Evolutionary conservation across 2,888 invertebrate genomes (phyloP).

Genomic region (Dynastes grantii): DNA sequence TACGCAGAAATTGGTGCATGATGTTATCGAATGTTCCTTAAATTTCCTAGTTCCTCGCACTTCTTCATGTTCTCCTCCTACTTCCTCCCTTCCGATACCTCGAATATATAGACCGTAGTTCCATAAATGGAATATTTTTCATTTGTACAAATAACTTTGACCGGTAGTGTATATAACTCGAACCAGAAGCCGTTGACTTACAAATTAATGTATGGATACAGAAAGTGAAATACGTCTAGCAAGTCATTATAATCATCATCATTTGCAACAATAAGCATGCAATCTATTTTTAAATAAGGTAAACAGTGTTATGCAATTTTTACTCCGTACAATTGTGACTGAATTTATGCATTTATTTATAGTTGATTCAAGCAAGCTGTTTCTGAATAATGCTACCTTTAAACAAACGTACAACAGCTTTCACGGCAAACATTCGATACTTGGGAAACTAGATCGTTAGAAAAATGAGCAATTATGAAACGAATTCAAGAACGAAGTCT

Average conservation of each 20-base stretch:
- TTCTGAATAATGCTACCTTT: constrained; percentile 4
- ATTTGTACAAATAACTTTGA: no score
- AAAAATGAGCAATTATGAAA: no score
- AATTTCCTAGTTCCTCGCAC: no score
- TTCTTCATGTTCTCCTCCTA: no score
- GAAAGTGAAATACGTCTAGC: constrained; percentile 27
- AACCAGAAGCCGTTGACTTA: constrained; percentile 22
- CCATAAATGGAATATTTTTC: no score
- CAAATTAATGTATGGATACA: constrained; percentile 28
- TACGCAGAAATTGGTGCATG: no score
- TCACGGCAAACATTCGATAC: background rate
- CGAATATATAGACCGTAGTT: no score
- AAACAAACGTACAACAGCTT: no score
- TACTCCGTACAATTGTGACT: background rate
- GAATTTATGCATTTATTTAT: constrained; percentile 6
- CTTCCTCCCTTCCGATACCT: no score
- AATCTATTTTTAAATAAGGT: constrained; percentile 41
- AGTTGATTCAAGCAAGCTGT: background rate
- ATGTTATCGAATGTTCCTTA: no score
- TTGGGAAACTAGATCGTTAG: background rate
- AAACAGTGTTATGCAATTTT: constrained; percentile 35
- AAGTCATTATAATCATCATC: constrained; percentile 30
- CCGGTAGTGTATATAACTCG: background rate
- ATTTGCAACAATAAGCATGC: constrained; percentile 33
- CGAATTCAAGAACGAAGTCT: no score